Base-by-base conservation (phyloP, 2,113 vertebrate genomes). In the Brachyhypopomus occidentalis region DNA sequence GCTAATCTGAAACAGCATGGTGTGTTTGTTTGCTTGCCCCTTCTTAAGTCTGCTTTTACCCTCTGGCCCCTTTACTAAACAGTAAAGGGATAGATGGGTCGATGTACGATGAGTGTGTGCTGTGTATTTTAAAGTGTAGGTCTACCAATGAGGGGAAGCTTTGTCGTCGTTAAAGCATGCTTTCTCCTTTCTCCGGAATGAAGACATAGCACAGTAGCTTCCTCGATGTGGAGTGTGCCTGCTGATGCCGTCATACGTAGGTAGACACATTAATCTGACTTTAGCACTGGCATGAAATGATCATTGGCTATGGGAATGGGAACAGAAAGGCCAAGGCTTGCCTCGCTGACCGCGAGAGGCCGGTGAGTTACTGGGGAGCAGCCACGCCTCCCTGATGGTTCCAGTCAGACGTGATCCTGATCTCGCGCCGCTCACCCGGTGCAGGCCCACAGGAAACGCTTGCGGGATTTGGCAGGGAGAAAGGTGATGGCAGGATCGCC, bases 381-480 rank as follows among this genome's bases (percentile, higher is more conserved):
- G 41, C 0, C 9, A 41, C 9, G 5, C 41, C 41, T 41, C 41
- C 41, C 41, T 6, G 41, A 2, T 41, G 45, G 9, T 0, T 52
- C 45, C 45, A 52, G 45, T 52, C 9, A 12, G 12, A 52, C 12
- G 11, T 52, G 62, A 20, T 77, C 69, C 30, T 19, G 34, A 6
- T 41, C 67, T 67, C 45, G 41, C 30, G 67, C 23, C 59, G 48
- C 22, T 1, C 45, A 30, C 30, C 30, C 30, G 30, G 52, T 73
- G 73, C 73, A 11, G 19, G 41, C 64, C 22, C 59, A 81, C 83
- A 89, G 91, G 87, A 90, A 90, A 88, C 84, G 4, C 30, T 80
- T 89, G 88, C 88, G 78, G 89, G 88, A 87, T 83, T 90, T 92
- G 89, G 87, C 89, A 89, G 78, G 45, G 6, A 59, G 67, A 17